These are phyloP conservation scores for Cydia amplana DNA, from an alignment of 1,140 invertebrate species.

Conservation along the genomic window DNA sequence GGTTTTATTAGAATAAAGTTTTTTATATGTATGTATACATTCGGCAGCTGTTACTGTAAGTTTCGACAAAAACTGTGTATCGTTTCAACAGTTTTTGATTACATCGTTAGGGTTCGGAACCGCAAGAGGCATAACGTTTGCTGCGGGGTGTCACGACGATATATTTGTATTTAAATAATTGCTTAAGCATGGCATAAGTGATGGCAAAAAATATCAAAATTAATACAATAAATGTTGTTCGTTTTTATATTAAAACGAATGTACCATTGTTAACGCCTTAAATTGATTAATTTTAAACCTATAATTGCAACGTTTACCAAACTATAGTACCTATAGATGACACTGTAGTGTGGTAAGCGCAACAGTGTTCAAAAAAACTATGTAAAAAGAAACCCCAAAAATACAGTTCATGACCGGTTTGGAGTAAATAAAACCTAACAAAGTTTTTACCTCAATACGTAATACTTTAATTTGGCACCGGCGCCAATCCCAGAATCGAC, in stretches of 20 bases:
- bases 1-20: background rate
- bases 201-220: no score
- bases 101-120: conserved; percentile 31
- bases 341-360: no score
- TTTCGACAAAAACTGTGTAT: conserved; percentile 15
- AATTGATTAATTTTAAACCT: no score
- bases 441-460: background rate
- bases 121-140: conserved; percentile 34
- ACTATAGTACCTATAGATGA: no score
- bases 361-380: background rate
- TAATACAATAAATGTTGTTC: no score
- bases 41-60: conserved; percentile 37
- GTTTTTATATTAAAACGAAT: no score
- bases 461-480: background rate
- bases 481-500: conserved; percentile 15
- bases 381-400: background rate
- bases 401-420: no score
- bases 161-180: background rate
- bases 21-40: conserved; percentile 1
- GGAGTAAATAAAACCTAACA: background rate
- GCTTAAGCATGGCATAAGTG: no score
- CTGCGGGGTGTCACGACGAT: conserved; percentile 36
- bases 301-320: no score
- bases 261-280: no score
- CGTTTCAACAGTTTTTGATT: background rate